phyloP scores from a whole-genome alignment of 2,797 vertebrate genomes.

The Melanotaenia boesemani region DNA sequence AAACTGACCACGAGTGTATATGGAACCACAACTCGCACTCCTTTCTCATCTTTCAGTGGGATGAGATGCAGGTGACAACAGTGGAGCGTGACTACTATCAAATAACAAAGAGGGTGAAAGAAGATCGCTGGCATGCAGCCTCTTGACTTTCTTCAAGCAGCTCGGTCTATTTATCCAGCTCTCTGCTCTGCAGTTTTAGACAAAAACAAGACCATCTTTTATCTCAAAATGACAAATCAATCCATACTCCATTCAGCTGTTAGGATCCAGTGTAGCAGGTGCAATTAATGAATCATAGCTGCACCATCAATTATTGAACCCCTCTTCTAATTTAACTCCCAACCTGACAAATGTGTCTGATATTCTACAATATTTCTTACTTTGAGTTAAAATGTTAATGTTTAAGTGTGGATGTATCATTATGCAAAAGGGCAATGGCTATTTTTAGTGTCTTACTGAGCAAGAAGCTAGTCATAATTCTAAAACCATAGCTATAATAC shows the following conservation, averaged over 20 bases:
- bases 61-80: constrained; percentile 54
- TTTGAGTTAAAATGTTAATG: constrained; percentile 26
- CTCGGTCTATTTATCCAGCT: constrained; percentile 36
- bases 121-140: constrained; percentile 24
- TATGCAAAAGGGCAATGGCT: constrained; percentile 69
- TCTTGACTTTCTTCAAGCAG: constrained; percentile 31
- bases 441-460: constrained; percentile 74
- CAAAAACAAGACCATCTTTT: constrained; percentile 24
- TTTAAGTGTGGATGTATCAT: constrained; percentile 62
- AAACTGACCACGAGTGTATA: too few species aligned
- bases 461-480: constrained; percentile 64
- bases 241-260: constrained; percentile 21
- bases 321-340: constrained; percentile 28
- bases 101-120: constrained; percentile 59
- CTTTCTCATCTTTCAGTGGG: constrained; percentile 40
- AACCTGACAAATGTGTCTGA: constrained; percentile 48
- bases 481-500: constrained; percentile 58
- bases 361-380: constrained; percentile 28
- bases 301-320: constrained; percentile 50
- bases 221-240: constrained; percentile 39
- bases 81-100: constrained; percentile 52
- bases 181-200: constrained; percentile 7
- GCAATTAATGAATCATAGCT: constrained; percentile 41
- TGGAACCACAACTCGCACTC: neutral
- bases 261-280: constrained; percentile 13